Evolutionary conservation across 2,113 vertebrate species (phyloP).

Genomic region (Brachyhypopomus gauderio): DNA sequence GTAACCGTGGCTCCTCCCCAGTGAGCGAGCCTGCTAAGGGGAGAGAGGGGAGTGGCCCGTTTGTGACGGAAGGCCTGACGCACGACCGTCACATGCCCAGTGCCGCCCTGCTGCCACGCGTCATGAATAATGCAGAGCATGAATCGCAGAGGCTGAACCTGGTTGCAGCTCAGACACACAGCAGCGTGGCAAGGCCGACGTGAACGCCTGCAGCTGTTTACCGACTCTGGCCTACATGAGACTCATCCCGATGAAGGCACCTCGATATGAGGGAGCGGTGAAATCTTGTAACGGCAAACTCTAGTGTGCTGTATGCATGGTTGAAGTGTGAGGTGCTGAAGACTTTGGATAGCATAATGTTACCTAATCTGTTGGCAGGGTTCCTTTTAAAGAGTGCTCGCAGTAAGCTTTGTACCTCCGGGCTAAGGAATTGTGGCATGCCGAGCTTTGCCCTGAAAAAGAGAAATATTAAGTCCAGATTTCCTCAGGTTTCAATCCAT

Average conservation of each 20-base stretch:
- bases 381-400: constrained; percentile 83
- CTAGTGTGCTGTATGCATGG: not conserved
- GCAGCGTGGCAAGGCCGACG: not conserved
- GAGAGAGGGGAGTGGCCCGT: not conserved
- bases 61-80: constrained; percentile 28
- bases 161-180: constrained; percentile 31
- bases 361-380: constrained; percentile 79
- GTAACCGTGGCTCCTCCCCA: not conserved
- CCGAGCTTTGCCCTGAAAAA: constrained; percentile 78
- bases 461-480: constrained; percentile 29
- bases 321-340: not conserved
- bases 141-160: not conserved
- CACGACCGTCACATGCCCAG: not conserved
- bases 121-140: constrained; percentile 50
- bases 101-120: constrained; percentile 19
- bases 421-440: constrained; percentile 82
- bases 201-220: constrained; percentile 29
- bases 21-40: not conserved
- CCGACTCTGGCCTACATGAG: constrained; percentile 18
- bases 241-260: not conserved
- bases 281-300: not conserved
- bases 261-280: not conserved
- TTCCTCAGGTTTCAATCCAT: not conserved
- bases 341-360: not conserved
- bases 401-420: constrained; percentile 81